Percentiles rank a stretch among this genome's conserved stretches.
These are phyloP conservation scores for Sternarchorhynchus goeldii DNA, from an alignment of 2,797 vertebrate genomes.

Conservation along the genomic window DNA sequence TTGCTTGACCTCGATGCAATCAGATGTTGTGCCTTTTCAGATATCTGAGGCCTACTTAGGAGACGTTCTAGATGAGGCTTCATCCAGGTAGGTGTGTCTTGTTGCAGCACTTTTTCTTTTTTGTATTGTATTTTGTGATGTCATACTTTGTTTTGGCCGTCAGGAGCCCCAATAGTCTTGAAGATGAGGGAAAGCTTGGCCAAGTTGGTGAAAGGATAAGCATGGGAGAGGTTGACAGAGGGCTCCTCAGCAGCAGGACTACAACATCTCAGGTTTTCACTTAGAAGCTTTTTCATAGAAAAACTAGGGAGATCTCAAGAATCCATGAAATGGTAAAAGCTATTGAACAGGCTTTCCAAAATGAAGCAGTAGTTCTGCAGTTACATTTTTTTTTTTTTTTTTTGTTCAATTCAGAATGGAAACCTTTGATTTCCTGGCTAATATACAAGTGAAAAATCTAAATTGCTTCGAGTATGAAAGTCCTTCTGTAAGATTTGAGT, in stretches of 20 bases:
- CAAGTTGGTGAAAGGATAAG: background rate
- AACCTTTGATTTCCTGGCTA: no score
- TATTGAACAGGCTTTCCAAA: no score
- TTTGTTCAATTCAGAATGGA: no score
- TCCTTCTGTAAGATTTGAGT: no score
- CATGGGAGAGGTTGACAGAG: background rate
- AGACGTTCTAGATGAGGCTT: background rate
- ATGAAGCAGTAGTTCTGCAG: no score
- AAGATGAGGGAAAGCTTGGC: background rate
- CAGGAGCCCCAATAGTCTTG: background rate
- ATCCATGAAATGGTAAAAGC: no score
- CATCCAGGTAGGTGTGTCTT: constrained; percentile 23
- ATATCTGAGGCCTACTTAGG: constrained; percentile 34
- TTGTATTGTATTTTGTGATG: no score
- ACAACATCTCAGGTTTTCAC: background rate
- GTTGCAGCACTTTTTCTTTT: background rate
- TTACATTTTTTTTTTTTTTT: no score
- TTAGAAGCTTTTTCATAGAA: background rate
- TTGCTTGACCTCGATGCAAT: background rate
- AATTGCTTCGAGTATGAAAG: no score
- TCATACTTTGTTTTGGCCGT: background rate
- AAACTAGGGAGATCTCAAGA: no score
- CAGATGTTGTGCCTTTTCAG: constrained; percentile 21
- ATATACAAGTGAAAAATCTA: no score
- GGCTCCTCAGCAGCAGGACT: background rate